Evolutionary conservation across 2,888 invertebrate genomes (phyloP), one percentile per base, ranked within the genome.

Genomic region (Slavum lentiscoides): DNA sequence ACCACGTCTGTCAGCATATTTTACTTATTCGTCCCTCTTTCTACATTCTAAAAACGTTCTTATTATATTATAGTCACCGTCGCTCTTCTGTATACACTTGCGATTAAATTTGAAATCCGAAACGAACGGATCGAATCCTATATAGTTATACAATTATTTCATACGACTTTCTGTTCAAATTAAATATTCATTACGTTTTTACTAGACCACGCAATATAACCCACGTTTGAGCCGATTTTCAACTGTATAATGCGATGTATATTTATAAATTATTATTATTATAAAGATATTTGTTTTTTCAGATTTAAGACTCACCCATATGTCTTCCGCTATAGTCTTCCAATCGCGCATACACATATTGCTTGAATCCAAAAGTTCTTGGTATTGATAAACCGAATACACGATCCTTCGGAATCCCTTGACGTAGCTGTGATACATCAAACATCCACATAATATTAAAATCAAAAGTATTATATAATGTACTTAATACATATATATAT

Each of bases 301-400:
- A 4, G 30, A 30, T 30, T 30, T 49, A 49, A 13, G 0, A 49
- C 49, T 86, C 87, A 95, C 96, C 89, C 92, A 89, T 82, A 98
- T 93, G 86, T 97, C 95, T 83, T 90, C 90, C 0, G 96, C 97
- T 76, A 98, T 95, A 83, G 89, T 89, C 64, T 93, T 92, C 96
- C 97, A 98, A 84, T 97, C 95, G 64, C 91, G 90, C 87, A 93
- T 92, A 0, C 93, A 92, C 94, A 98, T 97, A 86, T 98, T 95
- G 82, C 95, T 94, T 0, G 97, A 97, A 86, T 98, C 98, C 84
- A 97, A 88, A 0, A 98, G 88, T 0, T 93, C 94, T 43, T 92
- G 90, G 86, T 97, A 98, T 86, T 98, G 98, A 64, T 90, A 87
- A 62, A 97, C 91, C 83, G 90, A 90, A 86, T 96, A 97, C 43